Percentiles rank a stretch among this genome's conserved stretches.
phyloP scores from a whole-genome alignment of 2,888 invertebrate species.

The Lasioglossum oenotherae region DNA sequence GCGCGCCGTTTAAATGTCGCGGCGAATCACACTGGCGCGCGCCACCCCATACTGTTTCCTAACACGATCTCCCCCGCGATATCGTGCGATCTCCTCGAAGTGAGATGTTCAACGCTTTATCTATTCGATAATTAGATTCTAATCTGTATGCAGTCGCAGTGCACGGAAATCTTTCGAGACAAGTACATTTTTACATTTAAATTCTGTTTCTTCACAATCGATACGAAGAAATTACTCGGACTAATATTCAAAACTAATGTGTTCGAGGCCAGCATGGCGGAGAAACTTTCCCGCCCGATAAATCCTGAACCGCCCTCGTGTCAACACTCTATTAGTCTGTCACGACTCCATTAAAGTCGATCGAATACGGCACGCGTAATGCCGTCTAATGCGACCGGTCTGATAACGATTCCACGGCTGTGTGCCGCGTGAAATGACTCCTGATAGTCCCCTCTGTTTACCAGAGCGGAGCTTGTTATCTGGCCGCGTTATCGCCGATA shows the following conservation, averaged over 20 bases:
- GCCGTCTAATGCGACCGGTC: background rate
- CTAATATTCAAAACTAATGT: no score
- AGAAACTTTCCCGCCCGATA: background rate
- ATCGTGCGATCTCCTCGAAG: background rate
- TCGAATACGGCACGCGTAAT: conserved; percentile 15
- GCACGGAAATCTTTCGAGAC: background rate
- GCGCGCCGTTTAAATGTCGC: conserved; percentile 22
- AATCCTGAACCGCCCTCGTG: background rate
- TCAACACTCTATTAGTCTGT: background rate
- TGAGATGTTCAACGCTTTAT: background rate
- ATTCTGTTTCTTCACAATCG: no score
- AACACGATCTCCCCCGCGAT: background rate
- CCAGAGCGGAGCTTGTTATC: conserved; percentile 52
- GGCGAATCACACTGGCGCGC: background rate
- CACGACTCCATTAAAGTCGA: background rate
- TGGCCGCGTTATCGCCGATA: conserved; percentile 63
- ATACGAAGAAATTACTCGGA: no score
- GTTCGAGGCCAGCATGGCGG: background rate
- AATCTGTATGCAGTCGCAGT: background rate
- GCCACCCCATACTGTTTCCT: background rate
- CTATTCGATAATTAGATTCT: background rate
- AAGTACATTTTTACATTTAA: no score
- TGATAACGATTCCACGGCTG: conserved; percentile 16
- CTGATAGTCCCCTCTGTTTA: conserved; percentile 39
- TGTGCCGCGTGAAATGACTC: conserved; percentile 20